Evolutionary conservation across 2,888 invertebrate species (phyloP).

Genomic region (Spodoptera littoralis): DNA sequence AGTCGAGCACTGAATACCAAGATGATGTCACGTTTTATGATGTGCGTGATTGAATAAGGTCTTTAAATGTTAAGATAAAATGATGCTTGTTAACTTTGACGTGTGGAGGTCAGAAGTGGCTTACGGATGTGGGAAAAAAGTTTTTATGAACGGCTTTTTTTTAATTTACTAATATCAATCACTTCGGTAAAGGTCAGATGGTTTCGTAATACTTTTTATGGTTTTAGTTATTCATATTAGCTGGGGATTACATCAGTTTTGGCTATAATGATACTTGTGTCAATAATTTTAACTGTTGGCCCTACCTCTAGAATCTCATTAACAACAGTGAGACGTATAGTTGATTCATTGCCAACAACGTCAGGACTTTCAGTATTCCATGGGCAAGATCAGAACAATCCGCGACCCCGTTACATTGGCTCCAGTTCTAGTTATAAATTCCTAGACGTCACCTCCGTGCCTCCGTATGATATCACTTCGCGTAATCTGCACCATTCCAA

Average conservation of each 20-base stretch:
- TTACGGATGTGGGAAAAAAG: conserved; percentile 15
- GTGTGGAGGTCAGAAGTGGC: conserved; percentile 38
- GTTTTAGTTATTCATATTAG: no score
- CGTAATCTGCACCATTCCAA: conserved; percentile 70
- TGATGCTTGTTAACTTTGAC: conserved; percentile 48
- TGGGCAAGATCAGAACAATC: conserved; percentile 26
- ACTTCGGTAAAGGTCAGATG: conserved; percentile 9
- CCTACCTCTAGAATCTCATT: conserved; percentile 5
- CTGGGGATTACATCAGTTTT: no score
- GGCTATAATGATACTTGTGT: neutral
- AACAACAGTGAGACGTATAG: conserved; percentile 1
- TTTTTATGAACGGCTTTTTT: neutral
- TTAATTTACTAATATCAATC: conserved; percentile 2
- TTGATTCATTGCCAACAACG: conserved; percentile 29
- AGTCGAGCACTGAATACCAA: conserved; percentile 65
- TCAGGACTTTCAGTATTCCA: conserved; percentile 20
- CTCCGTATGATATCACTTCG: conserved; percentile 65
- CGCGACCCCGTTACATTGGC: conserved; percentile 11
- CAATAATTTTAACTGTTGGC: conserved; percentile 1
- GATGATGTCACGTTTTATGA: conserved; percentile 73
- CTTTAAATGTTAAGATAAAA: conserved; percentile 56
- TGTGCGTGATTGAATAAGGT: conserved; percentile 69
- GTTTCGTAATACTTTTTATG: neutral
- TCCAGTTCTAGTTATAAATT: conserved; percentile 48
- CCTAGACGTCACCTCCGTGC: conserved; percentile 48